phyloP scores from a whole-genome alignment of 2,113 vertebrate species.

The Chitala chitala region DNA sequence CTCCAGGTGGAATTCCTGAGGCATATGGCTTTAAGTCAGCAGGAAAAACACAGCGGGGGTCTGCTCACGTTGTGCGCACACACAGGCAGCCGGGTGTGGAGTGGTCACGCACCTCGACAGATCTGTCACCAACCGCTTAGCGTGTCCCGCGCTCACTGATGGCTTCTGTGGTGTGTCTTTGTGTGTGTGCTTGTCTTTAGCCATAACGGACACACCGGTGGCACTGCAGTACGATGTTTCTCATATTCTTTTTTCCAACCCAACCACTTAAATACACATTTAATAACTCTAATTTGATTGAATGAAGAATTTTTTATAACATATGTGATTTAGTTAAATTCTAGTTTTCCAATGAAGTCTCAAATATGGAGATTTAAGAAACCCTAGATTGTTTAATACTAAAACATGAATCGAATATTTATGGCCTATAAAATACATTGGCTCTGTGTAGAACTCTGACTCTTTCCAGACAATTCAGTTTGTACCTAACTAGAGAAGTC shows the following conservation, averaged over 20 bases:
- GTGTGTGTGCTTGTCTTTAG: conserved; percentile 40
- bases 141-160: conserved; percentile 55
- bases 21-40: conserved; percentile 50
- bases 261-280: no score
- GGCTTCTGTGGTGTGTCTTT: conserved; percentile 48
- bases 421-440: neutral
- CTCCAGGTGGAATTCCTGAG: conserved; percentile 55
- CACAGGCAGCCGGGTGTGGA: conserved; percentile 50
- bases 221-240: no score
- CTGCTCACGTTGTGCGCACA: conserved; percentile 26
- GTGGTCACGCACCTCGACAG: conserved; percentile 59
- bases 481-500: neutral
- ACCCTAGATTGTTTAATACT: neutral
- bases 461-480: neutral
- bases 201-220: no score
- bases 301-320: neutral
- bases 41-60: conserved; percentile 58
- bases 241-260: no score
- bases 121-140: conserved; percentile 58
- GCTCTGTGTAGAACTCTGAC: neutral
- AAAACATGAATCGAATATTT: neutral
- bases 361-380: neutral
- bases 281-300: neutral
- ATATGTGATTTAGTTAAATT: neutral
- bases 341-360: neutral